Evolutionary conservation across 1,140 invertebrate species (phyloP), one percentile per base, ranked within the genome.

Genomic region (Drosophila sucinea): DNA sequence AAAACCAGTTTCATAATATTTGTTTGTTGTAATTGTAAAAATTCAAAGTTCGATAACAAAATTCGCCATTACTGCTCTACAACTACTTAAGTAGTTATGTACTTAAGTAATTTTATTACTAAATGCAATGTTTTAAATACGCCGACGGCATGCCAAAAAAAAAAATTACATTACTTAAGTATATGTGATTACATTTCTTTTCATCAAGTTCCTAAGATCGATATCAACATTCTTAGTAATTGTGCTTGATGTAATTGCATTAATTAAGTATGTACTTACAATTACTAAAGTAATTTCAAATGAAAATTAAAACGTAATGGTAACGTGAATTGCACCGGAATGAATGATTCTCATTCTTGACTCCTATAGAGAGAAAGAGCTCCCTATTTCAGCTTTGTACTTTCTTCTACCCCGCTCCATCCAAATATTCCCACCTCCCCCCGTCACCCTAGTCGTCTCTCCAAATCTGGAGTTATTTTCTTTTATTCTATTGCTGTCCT

Each of bases 401-500:
- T 27, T 27, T 51, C 23, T 51, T 51, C 11, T 51, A 51, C 7
- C 23, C 44, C 23, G 44, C 44, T 38, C 35, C 35, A 38, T 38
- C 10, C 44, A 27, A 17, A 17, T 17, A 17, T 17, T 17, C 17
- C 17, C 17, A 17, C 17, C 17, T 17, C 17, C 6, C 44, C 8
- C 3, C 2, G 10, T 38, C 10, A 8, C 23, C 23, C 44, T 51
- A 51, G 44, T 27, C 44, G 7, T 51, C 1, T n/a, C 23, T 27
- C 23, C 44, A 1, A 10, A 51, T 51, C 10, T 23, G 23, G 44
- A 47, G 60, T 72, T 25, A 44, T 64, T 63, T 29, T 64, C 44
- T 29, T 73, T 73, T 72, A 38, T 57, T 38, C 30, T 27, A 41
- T 44, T 58, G 69, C 73, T 61, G 67, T 77, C 68, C 70, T 58